Percentiles rank a stretch among this genome's conserved stretches.
Evolutionary conservation across 2,888 invertebrate genomes (phyloP).

Genomic region (Lamellibrachia columna): DNA sequence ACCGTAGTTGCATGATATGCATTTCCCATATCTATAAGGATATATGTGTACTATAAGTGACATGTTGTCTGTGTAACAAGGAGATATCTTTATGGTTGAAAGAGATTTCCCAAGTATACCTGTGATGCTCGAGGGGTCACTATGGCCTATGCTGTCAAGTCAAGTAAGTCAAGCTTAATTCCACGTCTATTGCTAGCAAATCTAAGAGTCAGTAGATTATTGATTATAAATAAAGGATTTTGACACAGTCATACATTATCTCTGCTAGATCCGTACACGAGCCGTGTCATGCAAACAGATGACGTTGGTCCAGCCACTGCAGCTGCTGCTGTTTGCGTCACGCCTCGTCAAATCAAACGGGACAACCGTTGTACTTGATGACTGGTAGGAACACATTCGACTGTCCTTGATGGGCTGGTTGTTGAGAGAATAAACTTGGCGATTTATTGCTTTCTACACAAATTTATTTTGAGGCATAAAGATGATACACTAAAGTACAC

Average conservation of each 20-base stretch:
- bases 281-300: constrained; percentile 96
- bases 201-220: background rate
- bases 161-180: background rate
- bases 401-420: background rate
- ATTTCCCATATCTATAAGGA: background rate
- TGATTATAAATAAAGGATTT: background rate
- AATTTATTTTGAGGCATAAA: no score
- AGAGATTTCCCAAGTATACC: background rate
- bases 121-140: background rate
- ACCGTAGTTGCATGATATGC: background rate
- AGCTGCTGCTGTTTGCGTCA: constrained; percentile 90
- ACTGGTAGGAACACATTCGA: constrained; percentile 73
- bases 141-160: no score
- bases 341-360: constrained; percentile 80
- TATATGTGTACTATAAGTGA: background rate
- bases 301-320: constrained; percentile 94
- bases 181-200: background rate
- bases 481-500: no score
- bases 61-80: background rate
- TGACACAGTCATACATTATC: background rate
- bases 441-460: no score
- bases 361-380: constrained; percentile 81
- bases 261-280: constrained; percentile 81
- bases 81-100: background rate
- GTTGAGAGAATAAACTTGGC: no score